These are phyloP conservation scores for Microctenopoma stevenorrisi DNA, from an alignment of 2,797 vertebrate genomes.

Conservation along the genomic window DNA sequence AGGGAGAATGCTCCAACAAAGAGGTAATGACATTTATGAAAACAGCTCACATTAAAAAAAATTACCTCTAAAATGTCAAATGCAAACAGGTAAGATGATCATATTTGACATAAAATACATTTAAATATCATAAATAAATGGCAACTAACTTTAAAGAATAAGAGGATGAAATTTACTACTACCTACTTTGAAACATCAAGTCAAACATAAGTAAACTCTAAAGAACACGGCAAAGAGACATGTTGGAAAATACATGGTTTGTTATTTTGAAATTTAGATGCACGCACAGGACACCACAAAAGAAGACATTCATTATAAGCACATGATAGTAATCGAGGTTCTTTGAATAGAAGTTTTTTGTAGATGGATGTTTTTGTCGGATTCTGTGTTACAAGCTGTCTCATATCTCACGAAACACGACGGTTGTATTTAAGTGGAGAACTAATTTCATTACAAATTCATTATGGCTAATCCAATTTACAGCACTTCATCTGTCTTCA, in stretches of 20 bases:
- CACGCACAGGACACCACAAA: not conserved
- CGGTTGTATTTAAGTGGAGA: constrained; percentile 35
- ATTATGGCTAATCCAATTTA: constrained; percentile 68
- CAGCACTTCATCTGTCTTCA: constrained; percentile 68
- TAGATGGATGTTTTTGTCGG: constrained; percentile 1
- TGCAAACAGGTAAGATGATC: constrained; percentile 22
- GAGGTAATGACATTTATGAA: constrained; percentile 22
- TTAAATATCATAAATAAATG: constrained; percentile 33
- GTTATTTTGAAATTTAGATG: not conserved
- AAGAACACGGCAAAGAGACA: not conserved
- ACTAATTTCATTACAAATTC: constrained; percentile 66
- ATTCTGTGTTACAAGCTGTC: constrained; percentile 28
- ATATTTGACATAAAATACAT: constrained; percentile 9
- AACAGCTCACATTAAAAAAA: constrained; percentile 17
- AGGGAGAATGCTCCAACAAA: constrained; percentile 1
- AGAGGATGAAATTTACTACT: constrained; percentile 5
- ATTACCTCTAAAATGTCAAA: constrained; percentile 50
- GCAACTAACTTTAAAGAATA: constrained; percentile 30
- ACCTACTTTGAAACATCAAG: constrained; percentile 22
- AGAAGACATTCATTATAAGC: not conserved
- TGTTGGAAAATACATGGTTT: not conserved
- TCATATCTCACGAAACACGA: constrained; percentile 36
- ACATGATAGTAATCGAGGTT: not conserved
- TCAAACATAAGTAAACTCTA: constrained; percentile 26
- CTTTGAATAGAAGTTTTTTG: not conserved